phyloP scores from a whole-genome alignment of 2,888 invertebrate genomes.

The Pheosia gnoma region DNA sequence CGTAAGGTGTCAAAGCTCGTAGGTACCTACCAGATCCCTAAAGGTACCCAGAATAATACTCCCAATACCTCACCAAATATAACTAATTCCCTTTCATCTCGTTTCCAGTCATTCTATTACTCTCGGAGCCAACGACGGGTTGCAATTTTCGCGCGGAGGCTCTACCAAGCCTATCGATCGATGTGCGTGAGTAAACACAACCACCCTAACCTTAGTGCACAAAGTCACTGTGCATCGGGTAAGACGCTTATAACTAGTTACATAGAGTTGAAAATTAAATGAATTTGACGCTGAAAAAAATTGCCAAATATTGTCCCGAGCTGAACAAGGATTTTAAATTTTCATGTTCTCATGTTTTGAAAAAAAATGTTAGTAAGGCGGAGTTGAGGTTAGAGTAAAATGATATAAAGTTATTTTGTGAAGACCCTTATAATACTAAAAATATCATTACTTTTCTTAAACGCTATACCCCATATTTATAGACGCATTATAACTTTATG shows the following conservation, averaged over 20 bases:
- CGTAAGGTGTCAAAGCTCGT: no score
- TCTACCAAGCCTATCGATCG: constrained; percentile 73
- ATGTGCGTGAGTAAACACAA: constrained; percentile 77
- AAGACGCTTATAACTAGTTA: constrained; percentile 13
- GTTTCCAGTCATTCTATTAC: constrained; percentile 60
- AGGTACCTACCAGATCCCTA: not conserved
- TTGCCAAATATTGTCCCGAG: constrained; percentile 17
- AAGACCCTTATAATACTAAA: not conserved
- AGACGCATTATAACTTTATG: no score
- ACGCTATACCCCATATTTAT: no score
- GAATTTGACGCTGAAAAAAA: not conserved
- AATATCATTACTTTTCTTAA: no score
- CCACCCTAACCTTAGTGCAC: constrained; percentile 66
- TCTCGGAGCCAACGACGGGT: constrained; percentile 59
- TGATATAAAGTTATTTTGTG: not conserved
- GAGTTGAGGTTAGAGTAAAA: not conserved
- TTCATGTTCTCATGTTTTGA: constrained; percentile 15
- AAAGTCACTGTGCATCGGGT: constrained; percentile 39
- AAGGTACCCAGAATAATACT: constrained; percentile 2
- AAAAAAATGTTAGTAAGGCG: constrained; percentile 13
- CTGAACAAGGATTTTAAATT: constrained; percentile 9
- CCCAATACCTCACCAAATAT: constrained; percentile 26
- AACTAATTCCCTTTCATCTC: constrained; percentile 35
- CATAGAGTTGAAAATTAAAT: constrained; percentile 27
- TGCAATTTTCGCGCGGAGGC: constrained; percentile 82